Evolutionary conservation across 2,888 invertebrate genomes (phyloP), one percentile per base, ranked within the genome.

Genomic region (Drosophila fulvimacula): DNA sequence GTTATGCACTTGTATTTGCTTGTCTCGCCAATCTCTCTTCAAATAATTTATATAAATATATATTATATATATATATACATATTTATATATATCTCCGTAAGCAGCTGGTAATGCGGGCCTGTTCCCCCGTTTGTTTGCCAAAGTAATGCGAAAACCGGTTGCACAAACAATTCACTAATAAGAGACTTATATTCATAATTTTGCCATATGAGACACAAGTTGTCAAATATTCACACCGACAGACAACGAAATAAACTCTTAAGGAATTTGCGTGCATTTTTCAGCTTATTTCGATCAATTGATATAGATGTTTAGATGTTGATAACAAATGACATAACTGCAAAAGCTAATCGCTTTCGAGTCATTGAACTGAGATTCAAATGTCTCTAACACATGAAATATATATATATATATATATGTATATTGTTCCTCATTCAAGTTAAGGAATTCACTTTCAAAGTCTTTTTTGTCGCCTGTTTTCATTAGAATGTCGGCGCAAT

Each of bases 281-380:
- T 44, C 27, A 58, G 66, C 52, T 3, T 11, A 38, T 24, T 21
- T 51, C 30, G 15, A 27, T 46, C 13, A 52, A 38, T 24, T 11
- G 44, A 46, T 32, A 24, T 24, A n/a, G 21, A 36, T 21, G 9
- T 4, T 24, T n/a, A 34, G 15, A n/a, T n/a, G n/a, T n/a, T n/a
- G 27, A 48, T 17, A 19, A 32, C 19, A 49, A 30, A 13, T 51
- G 34, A 15, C 21, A 51, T 5, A 51, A 24, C 36, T 69, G 59
- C 58, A 59, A 48, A 58, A 79, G 69, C 69, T 68, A 59, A 64
- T 71, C 74, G 60, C 51, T 36, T 36, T n/a, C 7, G 49, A 57
- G 82, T 84, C 82, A 72, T 64, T 82, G 87, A 81, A 82, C 87
- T 59, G 60, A 49, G 48, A 83, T 75, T 86, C 82, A 78, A 86